These are phyloP conservation scores for Poeciliopsis retropinna DNA, from an alignment of 2,113 vertebrate genomes.

Conservation along the genomic window DNA sequence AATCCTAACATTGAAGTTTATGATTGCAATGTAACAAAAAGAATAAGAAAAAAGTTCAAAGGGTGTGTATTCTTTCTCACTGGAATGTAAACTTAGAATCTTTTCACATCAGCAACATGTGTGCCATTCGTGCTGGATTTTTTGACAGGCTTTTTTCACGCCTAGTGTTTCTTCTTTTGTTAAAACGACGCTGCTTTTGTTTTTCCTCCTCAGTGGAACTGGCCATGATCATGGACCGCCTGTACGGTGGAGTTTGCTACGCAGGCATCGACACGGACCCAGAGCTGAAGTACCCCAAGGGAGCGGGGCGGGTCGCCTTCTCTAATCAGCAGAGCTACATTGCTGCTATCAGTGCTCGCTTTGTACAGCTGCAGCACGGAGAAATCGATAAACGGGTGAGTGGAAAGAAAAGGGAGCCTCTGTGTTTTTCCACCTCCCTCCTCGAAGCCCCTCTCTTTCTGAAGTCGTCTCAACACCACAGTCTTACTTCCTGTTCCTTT, in stretches of 20 bases:
- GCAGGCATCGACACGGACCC: slow-evolving; percentile 99
- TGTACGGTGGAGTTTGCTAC: slow-evolving; percentile 98
- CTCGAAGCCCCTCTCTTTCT: slow-evolving; percentile 19
- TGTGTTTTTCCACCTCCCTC: slow-evolving; percentile 26
- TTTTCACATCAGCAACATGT: background rate
- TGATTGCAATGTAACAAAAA: background rate
- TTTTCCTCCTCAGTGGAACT: slow-evolving; percentile 88
- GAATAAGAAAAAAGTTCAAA: background rate
- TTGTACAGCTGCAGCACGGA: slow-evolving; percentile 99
- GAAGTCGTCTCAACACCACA: slow-evolving; percentile 3
- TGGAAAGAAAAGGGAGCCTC: slow-evolving; percentile 40
- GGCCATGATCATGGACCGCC: slow-evolving; percentile 99
- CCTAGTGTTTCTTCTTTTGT: background rate
- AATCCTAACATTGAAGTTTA: background rate
- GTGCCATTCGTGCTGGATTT: background rate
- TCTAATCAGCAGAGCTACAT: slow-evolving; percentile 99
- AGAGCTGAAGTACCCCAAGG: slow-evolving; percentile 99
- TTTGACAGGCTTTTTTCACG: background rate
- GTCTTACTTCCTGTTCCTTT: slow-evolving; percentile 32
- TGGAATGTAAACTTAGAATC: background rate
- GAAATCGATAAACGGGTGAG: slow-evolving; percentile 99
- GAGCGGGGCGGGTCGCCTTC: slow-evolving; percentile 97
- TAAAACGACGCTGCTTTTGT: background rate
- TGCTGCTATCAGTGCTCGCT: slow-evolving; percentile 99
- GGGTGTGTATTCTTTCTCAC: background rate